These are phyloP conservation scores for Eurytoma adleriae DNA, from an alignment of 2,888 invertebrate genomes.

Conservation along the genomic window DNA sequence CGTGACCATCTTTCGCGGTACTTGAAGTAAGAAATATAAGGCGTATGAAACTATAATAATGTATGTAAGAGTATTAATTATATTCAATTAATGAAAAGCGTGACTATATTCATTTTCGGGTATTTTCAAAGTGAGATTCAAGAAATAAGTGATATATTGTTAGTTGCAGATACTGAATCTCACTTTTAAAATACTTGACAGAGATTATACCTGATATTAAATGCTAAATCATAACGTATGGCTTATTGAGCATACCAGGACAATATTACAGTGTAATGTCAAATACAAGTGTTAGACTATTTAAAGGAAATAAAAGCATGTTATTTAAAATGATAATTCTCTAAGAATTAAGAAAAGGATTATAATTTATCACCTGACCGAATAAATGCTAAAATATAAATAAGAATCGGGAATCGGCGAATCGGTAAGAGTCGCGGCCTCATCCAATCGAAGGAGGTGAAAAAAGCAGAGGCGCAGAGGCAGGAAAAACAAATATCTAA, in stretches of 20 bases:
- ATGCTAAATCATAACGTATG: neutral
- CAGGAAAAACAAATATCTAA: slow-evolving; percentile 36
- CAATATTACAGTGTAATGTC: slow-evolving; percentile 47
- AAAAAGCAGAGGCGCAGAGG: neutral
- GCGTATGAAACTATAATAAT: neutral
- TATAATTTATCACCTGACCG: too few species aligned
- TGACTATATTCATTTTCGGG: slow-evolving; percentile 12
- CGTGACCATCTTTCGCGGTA: neutral
- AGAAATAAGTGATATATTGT: neutral
- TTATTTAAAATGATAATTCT: slow-evolving; percentile 34
- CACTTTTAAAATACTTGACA: slow-evolving; percentile 35
- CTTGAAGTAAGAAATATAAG: slow-evolving; percentile 21
- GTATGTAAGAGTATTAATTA: neutral
- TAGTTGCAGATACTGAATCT: neutral
- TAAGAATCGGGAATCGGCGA: too few species aligned
- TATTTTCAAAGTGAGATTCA: neutral
- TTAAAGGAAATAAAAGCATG: slow-evolving; percentile 34
- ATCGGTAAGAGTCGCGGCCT: neutral
- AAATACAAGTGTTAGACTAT: slow-evolving; percentile 40
- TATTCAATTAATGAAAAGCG: slow-evolving; percentile 6
- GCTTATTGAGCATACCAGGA: slow-evolving; percentile 38
- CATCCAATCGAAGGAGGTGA: neutral
- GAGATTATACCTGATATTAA: slow-evolving; percentile 19
- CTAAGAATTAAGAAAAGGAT: slow-evolving; percentile 30
- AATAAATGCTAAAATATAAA: too few species aligned